These are phyloP conservation scores for Acropternis orthonyx DNA, from an alignment of 2,797 vertebrate species.

Conservation along the genomic window DNA sequence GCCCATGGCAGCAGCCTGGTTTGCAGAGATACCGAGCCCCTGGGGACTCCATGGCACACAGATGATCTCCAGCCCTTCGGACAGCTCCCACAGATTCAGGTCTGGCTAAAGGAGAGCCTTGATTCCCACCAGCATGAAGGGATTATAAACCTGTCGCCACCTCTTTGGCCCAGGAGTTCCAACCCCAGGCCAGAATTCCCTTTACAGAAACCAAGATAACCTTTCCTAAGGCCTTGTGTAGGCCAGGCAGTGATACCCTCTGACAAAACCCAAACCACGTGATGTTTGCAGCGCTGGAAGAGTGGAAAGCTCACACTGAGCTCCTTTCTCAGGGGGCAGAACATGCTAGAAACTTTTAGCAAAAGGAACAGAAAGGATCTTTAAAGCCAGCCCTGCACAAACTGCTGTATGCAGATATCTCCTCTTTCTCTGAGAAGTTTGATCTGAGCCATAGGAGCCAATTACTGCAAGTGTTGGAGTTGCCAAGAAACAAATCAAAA, in stretches of 20 bases:
- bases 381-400: background rate
- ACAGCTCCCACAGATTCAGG: fast-evolving
- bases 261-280: background rate
- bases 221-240: background rate
- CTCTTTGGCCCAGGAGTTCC: background rate
- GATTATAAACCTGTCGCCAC: fast-evolving
- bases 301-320: background rate
- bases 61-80: background rate
- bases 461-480: background rate
- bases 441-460: background rate
- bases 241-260: background rate
- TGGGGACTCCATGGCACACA: background rate
- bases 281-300: background rate
- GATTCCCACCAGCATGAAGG: fast-evolving
- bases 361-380: background rate
- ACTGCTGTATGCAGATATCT: background rate
- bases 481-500: background rate
- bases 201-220: background rate
- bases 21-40: background rate
- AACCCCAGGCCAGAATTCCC: background rate
- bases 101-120: background rate
- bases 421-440: background rate
- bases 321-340: background rate
- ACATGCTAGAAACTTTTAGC: background rate
- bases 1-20: background rate